Percentiles rank a stretch among this genome's conserved stretches.
Conservation (phyloP, 2,888 invertebrate species). For the Drosophila kanekoi region DNA sequence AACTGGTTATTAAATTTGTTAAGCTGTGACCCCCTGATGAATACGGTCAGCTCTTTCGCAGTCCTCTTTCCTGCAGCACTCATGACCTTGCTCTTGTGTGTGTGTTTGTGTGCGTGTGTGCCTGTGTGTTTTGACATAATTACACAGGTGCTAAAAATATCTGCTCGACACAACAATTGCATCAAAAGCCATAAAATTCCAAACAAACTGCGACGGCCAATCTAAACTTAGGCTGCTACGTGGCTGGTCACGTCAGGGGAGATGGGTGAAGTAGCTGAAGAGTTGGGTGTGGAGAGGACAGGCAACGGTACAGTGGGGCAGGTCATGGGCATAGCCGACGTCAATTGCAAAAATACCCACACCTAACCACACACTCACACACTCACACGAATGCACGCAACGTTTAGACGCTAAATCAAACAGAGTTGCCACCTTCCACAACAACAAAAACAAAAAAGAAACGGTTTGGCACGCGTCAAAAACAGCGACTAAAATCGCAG, state of each 20-base stretch:
- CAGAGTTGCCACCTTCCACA: slow-evolving; percentile 25
- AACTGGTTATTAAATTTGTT: too few species aligned
- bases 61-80: background rate
- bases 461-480: slow-evolving; percentile 37
- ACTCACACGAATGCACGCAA: slow-evolving; percentile 25
- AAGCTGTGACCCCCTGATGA: too few species aligned
- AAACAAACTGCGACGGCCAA: slow-evolving; percentile 4
- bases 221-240: slow-evolving; percentile 1
- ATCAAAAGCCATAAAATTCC: slow-evolving; percentile 14
- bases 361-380: slow-evolving; percentile 5
- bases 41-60: too few species aligned
- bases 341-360: slow-evolving; percentile 42
- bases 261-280: background rate
- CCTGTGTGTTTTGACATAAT: background rate
- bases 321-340: slow-evolving; percentile 33
- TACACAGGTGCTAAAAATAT: slow-evolving; percentile 21
- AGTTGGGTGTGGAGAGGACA: background rate
- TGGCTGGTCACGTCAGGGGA: background rate
- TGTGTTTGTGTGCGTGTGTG: background rate
- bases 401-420: slow-evolving; percentile 53
- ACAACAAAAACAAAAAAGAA: slow-evolving; percentile 15
- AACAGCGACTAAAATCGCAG: slow-evolving; percentile 32
- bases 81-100: background rate
- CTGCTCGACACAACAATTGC: slow-evolving; percentile 20
- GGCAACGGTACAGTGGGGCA: slow-evolving; percentile 5